Conservation (phyloP, 2,797 vertebrate genomes). For the Sebastolobus alascanus region DNA sequence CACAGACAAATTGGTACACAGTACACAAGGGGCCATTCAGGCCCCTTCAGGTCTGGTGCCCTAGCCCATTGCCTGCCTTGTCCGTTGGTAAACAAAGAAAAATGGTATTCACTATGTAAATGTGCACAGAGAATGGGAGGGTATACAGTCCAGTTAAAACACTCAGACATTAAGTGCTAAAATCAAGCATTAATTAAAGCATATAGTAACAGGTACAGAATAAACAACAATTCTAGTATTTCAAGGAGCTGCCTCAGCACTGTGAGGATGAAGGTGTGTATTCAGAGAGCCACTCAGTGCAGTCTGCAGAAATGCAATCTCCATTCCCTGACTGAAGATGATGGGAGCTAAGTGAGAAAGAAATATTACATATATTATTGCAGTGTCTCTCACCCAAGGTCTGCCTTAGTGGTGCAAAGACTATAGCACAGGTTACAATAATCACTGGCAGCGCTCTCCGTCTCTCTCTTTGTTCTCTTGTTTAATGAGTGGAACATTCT, state of each 20-base stretch:
- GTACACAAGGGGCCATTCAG: neutral
- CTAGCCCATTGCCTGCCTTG: neutral
- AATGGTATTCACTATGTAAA: neutral
- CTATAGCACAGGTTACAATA: neutral
- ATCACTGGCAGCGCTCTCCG: constrained; percentile 11
- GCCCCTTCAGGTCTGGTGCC: neutral
- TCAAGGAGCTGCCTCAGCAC: neutral
- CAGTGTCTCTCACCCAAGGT: neutral
- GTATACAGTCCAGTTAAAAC: neutral
- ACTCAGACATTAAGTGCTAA: neutral
- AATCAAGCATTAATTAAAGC: neutral
- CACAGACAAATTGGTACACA: neutral
- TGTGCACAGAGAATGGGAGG: neutral
- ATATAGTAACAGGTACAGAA: neutral
- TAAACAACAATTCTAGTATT: neutral
- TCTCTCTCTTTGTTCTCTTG: constrained; percentile 26
- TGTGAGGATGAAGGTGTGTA: neutral
- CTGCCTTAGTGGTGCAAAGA: neutral
- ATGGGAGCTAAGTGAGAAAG: constrained; percentile 1
- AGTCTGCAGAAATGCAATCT: constrained; percentile 1
- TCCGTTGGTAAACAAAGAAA: neutral
- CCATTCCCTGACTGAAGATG: constrained; percentile 8
- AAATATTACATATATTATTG: neutral
- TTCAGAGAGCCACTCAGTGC: constrained; percentile 2
- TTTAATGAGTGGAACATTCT: constrained; percentile 50